Evolutionary conservation across 2,113 vertebrate genomes (phyloP).

Genomic region (Neopipo cinnamomea): DNA sequence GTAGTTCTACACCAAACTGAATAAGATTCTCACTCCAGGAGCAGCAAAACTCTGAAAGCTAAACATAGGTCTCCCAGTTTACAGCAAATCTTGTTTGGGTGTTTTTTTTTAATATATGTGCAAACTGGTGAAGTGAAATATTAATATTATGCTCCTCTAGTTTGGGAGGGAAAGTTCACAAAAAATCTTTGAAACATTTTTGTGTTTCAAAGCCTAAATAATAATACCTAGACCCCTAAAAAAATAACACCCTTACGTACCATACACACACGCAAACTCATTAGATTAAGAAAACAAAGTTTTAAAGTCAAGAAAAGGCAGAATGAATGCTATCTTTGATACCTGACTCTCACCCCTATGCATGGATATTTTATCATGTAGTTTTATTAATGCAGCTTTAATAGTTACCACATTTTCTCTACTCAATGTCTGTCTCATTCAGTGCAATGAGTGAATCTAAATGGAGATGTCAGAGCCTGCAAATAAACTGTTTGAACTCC

Average conservation of each 20-base stretch:
- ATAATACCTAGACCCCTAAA: not conserved
- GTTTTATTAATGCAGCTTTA: not conserved
- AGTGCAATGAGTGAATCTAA: not conserved
- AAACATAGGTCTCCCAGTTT: not conserved
- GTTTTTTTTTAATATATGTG: not conserved
- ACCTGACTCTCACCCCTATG: not conserved
- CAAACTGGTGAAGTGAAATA: not conserved
- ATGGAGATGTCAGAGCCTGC: not conserved
- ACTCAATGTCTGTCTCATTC: not conserved
- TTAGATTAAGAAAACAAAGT: not conserved
- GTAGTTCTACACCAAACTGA: not conserved
- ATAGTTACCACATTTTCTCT: not conserved
- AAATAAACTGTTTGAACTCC: not conserved
- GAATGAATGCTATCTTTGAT: not conserved
- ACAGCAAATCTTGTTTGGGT: not conserved
- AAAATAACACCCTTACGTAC: not conserved
- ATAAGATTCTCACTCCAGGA: not conserved
- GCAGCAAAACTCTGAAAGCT: not conserved
- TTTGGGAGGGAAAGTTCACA: not conserved
- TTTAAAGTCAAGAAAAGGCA: not conserved
- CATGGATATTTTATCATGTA: not conserved
- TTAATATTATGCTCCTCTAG: not conserved
- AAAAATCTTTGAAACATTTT: not conserved
- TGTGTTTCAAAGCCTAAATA: not conserved
- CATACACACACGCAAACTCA: not conserved